Conservation (phyloP, 2,113 vertebrate species). For the Thalassarche chlororhynchos region DNA sequence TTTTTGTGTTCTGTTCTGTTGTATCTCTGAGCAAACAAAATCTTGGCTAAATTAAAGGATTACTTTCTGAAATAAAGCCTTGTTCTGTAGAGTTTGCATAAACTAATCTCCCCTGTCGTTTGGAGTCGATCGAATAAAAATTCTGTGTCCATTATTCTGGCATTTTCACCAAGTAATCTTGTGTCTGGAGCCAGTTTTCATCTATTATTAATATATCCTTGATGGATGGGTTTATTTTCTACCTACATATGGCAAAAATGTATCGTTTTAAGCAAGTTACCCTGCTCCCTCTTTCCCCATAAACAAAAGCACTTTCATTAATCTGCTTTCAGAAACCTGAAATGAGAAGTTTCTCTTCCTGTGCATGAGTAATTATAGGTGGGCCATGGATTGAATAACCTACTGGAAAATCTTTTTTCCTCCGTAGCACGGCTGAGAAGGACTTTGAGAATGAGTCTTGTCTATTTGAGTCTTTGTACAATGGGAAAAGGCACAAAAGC, state of each 20-base stretch:
- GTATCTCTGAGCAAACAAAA: constrained; percentile 46
- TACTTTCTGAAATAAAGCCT: constrained; percentile 54
- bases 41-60: constrained; percentile 64
- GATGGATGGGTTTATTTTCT: constrained; percentile 57
- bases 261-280: neutral
- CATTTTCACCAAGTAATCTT: constrained; percentile 50
- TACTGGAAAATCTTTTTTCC: constrained; percentile 6
- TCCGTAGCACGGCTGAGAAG: neutral
- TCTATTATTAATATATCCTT: constrained; percentile 49
- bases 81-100: constrained; percentile 59
- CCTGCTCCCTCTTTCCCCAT: neutral
- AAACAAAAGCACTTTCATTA: constrained; percentile 50
- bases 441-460: neutral
- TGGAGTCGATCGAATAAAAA: constrained; percentile 46
- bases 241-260: constrained; percentile 40
- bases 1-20: neutral
- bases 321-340: constrained; percentile 31
- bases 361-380: neutral
- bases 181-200: constrained; percentile 41
- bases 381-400: constrained; percentile 7
- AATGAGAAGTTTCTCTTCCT: constrained; percentile 34
- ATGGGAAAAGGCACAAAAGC: neutral
- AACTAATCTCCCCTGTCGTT: constrained; percentile 37
- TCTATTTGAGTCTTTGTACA: neutral
- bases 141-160: constrained; percentile 34